A percentile compares a stretch with the other conserved stretches of the same genome.
Evolutionary conservation across 2,113 vertebrate species (phyloP).

Genomic region (Uropsilus gracilis): DNA sequence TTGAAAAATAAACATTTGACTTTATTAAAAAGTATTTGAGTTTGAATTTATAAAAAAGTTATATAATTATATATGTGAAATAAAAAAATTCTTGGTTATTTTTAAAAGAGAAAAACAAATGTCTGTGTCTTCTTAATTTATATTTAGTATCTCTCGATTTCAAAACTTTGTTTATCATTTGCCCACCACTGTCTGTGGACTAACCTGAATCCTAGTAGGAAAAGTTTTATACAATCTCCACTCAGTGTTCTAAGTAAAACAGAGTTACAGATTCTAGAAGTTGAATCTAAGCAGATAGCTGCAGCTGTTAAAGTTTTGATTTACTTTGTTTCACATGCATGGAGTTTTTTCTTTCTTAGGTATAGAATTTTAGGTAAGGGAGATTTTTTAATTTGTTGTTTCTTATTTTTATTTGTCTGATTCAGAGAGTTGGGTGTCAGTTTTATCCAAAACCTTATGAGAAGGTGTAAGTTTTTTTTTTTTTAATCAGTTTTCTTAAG

Average conservation of each 20-base stretch:
- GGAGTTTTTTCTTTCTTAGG: neutral
- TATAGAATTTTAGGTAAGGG: neutral
- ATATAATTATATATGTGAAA: neutral
- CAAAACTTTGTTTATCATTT: neutral
- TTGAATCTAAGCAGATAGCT: neutral
- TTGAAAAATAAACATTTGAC: neutral
- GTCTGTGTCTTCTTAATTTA: neutral
- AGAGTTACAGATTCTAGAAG: neutral
- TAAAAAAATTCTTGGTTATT: neutral
- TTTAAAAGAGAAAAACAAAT: neutral
- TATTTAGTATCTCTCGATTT: neutral
- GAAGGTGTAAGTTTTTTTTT: neutral
- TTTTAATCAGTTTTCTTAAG: no score
- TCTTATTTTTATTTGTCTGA: neutral
- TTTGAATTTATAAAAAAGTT: slow-evolving; percentile 44
- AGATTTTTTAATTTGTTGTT: slow-evolving; percentile 4
- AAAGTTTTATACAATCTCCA: neutral
- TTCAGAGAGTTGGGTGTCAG: neutral
- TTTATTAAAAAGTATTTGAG: neutral
- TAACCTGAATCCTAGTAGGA: neutral
- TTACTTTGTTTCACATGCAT: neutral
- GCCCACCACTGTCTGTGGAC: neutral
- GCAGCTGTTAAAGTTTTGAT: neutral
- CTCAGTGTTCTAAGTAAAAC: slow-evolving; percentile 12
- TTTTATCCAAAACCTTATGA: neutral